Evolutionary conservation across 2,888 invertebrate genomes (phyloP), one percentile per base, ranked within the genome.

Genomic region (Spisula subtruncata): DNA sequence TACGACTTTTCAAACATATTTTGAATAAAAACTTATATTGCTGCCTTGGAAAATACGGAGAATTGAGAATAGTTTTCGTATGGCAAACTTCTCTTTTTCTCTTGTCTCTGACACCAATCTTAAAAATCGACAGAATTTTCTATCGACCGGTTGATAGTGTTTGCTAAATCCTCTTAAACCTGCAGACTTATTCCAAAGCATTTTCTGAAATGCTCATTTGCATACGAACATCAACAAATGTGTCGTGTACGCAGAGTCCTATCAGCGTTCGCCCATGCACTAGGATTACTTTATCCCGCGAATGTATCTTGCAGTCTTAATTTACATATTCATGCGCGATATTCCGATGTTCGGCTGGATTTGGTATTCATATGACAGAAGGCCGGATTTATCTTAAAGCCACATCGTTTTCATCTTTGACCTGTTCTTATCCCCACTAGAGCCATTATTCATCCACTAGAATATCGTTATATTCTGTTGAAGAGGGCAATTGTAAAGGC

Each of bases 241-340:
- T 84, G 84, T 84, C 66, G 71, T 84, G 75, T 84, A 75, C 48
- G 75, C 51, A 32, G 25, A 75, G 18, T 66, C 75, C 75, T 84
- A 75, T 84, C 75, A 46, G 46, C n/a, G 71, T 66, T 75, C 75
- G 60, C 75, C 71, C 75, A 29, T 84, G 84, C 71, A 84, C 25
- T 20, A 32, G 91, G 83, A 85, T 89, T 91, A 89, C 81, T 89
- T 87, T 75, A 91, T 87, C 84, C 89, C 25, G 87, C 83, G 87
- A 83, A 90, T 91, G 84, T 85, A 91, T 91, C 91, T 60, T 75
- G 86, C 84, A 41, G 71, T 48, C 87, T 51, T 82, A 32, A 88
- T 91, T 91, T 89, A 88, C 91, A 91, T 91, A 89, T 91, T 90
- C 91, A 88, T 91, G 88, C 89, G 89, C 91, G 91, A 89, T 89